phyloP scores from a whole-genome alignment of 1,140 invertebrate species.

The Lineus longissimus region DNA sequence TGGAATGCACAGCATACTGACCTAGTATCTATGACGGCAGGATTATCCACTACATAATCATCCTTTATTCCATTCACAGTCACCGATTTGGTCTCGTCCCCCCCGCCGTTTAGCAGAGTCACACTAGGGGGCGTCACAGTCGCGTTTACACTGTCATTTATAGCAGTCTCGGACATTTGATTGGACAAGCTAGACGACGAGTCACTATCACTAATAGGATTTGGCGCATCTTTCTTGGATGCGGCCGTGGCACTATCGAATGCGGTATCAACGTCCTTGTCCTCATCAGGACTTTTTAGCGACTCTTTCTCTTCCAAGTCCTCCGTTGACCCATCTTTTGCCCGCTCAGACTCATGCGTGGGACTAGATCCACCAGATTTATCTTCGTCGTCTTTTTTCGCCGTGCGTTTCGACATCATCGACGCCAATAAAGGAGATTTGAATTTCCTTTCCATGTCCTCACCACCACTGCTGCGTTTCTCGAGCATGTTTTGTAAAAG shows the following conservation, averaged over 20 bases:
- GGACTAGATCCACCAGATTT: background rate
- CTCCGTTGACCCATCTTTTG: background rate
- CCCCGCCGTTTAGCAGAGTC: background rate
- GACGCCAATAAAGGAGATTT: no score
- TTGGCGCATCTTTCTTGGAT: background rate
- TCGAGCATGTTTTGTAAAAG: constrained; percentile 34
- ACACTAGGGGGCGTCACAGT: background rate
- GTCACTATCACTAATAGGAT: background rate
- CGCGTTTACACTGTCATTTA: background rate
- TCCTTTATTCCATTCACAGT: background rate
- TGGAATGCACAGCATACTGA: constrained; percentile 12
- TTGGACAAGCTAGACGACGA: background rate
- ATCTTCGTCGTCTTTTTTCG: background rate
- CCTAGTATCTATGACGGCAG: constrained; percentile 31
- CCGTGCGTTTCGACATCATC: background rate
- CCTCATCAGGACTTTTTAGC: background rate
- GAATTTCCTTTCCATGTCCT: background rate
- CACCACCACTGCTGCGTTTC: background rate
- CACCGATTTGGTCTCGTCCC: background rate
- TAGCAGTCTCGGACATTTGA: background rate
- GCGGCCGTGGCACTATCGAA: background rate
- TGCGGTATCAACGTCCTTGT: constrained; percentile 5
- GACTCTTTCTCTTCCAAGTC: background rate
- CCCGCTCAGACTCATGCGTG: background rate
- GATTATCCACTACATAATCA: constrained; percentile 10